These are phyloP conservation scores for Parascotia fuliginaria DNA, from an alignment of 2,888 invertebrate species.

Conservation along the genomic window DNA sequence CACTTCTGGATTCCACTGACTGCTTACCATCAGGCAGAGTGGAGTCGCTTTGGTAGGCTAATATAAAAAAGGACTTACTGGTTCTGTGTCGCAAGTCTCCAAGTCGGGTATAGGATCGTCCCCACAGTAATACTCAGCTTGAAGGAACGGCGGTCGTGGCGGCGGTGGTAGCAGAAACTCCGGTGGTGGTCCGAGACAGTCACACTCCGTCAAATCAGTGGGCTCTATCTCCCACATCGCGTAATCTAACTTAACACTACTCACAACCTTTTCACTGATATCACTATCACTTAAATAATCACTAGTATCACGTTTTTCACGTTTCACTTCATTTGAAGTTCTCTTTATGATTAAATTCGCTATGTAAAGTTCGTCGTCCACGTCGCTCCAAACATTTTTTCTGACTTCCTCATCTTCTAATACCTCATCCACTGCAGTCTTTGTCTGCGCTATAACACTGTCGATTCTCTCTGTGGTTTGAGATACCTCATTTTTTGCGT, in stretches of 20 bases:
- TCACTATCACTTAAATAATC: slow-evolving; percentile 75
- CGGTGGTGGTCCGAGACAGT: slow-evolving; percentile 91
- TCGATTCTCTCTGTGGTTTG: slow-evolving; percentile 32
- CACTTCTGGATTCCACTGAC: no score
- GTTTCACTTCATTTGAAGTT: slow-evolving; percentile 75
- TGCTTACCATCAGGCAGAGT: no score
- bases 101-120: slow-evolving; percentile 89
- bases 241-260: slow-evolving; percentile 85
- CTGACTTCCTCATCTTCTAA: slow-evolving; percentile 71
- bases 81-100: slow-evolving; percentile 91
- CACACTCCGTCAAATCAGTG: slow-evolving; percentile 90
- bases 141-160: slow-evolving; percentile 90
- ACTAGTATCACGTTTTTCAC: slow-evolving; percentile 78
- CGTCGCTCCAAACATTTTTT: slow-evolving; percentile 79
- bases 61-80: slow-evolving; percentile 86
- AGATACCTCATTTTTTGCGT: slow-evolving; percentile 32
- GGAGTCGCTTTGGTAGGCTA: no score
- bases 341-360: slow-evolving; percentile 75
- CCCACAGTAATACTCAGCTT: slow-evolving; percentile 89
- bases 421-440: slow-evolving; percentile 40
- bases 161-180: slow-evolving; percentile 91
- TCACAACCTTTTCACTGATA: slow-evolving; percentile 83
- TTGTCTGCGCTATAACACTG: slow-evolving; percentile 68
- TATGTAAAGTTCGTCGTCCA: slow-evolving; percentile 83
- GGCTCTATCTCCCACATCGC: slow-evolving; percentile 90